Conservation (phyloP, 2,888 invertebrate genomes). For the Cetonia aurata region DNA sequence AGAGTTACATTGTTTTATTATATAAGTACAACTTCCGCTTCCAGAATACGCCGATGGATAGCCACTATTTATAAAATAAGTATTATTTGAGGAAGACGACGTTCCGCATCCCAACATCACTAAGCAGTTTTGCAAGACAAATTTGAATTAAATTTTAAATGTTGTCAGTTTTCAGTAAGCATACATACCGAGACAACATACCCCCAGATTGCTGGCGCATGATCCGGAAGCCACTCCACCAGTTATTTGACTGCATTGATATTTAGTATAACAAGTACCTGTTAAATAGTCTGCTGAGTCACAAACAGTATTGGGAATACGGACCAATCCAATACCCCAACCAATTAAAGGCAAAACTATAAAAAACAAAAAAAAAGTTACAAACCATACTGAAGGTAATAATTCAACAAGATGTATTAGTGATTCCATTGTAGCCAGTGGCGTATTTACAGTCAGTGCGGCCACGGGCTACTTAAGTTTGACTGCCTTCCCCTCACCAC, state of each 20-base stretch:
- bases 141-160: not conserved
- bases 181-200: conserved; percentile 84
- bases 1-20: conserved; percentile 77
- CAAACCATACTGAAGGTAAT: not conserved
- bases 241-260: conserved; percentile 78
- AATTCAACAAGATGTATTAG: no score
- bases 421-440: no score
- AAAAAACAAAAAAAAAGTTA: not conserved
- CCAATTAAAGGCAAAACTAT: conserved; percentile 35
- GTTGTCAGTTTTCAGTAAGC: not conserved
- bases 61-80: conserved; percentile 84
- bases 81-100: conserved; percentile 81
- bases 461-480: no score
- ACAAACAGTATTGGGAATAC: conserved; percentile 81
- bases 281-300: conserved; percentile 74
- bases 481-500: no score
- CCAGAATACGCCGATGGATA: conserved; percentile 80
- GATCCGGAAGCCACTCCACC: conserved; percentile 77
- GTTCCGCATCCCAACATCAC: conserved; percentile 81
- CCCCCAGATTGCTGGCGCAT: conserved; percentile 79
- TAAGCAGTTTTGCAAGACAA: conserved; percentile 61
- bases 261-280: conserved; percentile 83
- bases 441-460: no score
- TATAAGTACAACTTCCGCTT: conserved; percentile 78
- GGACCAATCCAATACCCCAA: conserved; percentile 44